Evolutionary conservation across 2,888 invertebrate genomes (phyloP).

Genomic region (Biston betularia): DNA sequence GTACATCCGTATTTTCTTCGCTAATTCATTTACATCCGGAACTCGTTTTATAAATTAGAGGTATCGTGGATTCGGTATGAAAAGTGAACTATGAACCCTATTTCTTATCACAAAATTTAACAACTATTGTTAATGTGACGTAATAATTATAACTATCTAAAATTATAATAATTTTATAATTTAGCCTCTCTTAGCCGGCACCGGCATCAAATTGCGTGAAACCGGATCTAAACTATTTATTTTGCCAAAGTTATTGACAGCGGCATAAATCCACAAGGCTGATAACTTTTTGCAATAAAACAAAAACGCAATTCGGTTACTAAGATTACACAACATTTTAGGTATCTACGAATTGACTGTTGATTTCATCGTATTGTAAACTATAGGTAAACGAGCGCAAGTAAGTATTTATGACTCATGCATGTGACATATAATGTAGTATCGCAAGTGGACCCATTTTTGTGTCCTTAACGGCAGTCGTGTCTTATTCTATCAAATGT

Average conservation of each 20-base stretch:
- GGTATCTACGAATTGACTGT: no score
- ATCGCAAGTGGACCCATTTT: constrained; percentile 18
- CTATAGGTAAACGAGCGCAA: background rate
- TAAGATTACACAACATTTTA: no score
- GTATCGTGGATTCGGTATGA: no score
- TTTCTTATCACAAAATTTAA: background rate
- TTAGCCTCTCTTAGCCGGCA: background rate
- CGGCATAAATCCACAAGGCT: background rate
- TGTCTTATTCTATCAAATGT: constrained; percentile 15
- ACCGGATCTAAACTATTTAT: constrained; percentile 6
- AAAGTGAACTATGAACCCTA: background rate
- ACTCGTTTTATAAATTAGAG: no score
- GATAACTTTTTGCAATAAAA: no score
- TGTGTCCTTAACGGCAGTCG: constrained; percentile 21
- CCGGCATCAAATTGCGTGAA: background rate
- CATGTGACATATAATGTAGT: constrained; percentile 11
- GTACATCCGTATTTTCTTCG: no score
- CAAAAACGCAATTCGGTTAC: no score
- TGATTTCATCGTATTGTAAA: background rate
- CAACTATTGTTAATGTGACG: background rate
- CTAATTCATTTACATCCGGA: no score
- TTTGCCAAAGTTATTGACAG: background rate
- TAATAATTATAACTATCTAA: background rate
- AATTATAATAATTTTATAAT: background rate
- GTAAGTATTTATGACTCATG: constrained; percentile 36